Percentiles rank a stretch among this genome's conserved stretches.
These are phyloP conservation scores for Lepus americanus DNA, from an alignment of 2,113 vertebrate species.

Conservation along the genomic window DNA sequence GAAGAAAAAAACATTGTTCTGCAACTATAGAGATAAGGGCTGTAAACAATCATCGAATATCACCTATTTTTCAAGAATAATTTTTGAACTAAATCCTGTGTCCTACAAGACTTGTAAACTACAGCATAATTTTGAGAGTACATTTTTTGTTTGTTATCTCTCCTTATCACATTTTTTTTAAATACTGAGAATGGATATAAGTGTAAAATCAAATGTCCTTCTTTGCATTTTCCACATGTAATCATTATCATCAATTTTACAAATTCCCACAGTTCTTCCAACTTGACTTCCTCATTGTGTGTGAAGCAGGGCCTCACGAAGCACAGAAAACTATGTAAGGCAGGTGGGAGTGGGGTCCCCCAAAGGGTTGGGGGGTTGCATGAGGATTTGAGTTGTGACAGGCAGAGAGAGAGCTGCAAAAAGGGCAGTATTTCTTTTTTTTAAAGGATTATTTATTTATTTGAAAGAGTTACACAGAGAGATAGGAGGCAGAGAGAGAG, in stretches of 20 bases:
- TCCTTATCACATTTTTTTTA: slow-evolving; percentile 17
- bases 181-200: slow-evolving; percentile 13
- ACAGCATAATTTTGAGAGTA: slow-evolving; percentile 36
- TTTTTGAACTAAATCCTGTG: slow-evolving; percentile 35
- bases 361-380: background rate
- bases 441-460: too few species aligned
- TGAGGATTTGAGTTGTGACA: background rate
- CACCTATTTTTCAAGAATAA: slow-evolving; percentile 58
- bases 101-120: background rate
- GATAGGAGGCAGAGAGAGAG: too few species aligned
- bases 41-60: too few species aligned
- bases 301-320: background rate
- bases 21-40: too few species aligned
- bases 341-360: background rate
- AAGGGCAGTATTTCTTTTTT: background rate
- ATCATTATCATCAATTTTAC: slow-evolving; percentile 25
- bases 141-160: slow-evolving; percentile 24
- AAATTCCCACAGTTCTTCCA: background rate
- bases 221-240: slow-evolving; percentile 40
- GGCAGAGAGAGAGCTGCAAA: background rate
- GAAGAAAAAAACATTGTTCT: too few species aligned
- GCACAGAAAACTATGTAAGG: background rate
- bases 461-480: too few species aligned
- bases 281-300: background rate
- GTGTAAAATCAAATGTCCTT: slow-evolving; percentile 45